Percentiles rank a stretch among this genome's conserved stretches.
Evolutionary conservation across 1,140 invertebrate species (phyloP).

Genomic region (Mamestra configurata): DNA sequence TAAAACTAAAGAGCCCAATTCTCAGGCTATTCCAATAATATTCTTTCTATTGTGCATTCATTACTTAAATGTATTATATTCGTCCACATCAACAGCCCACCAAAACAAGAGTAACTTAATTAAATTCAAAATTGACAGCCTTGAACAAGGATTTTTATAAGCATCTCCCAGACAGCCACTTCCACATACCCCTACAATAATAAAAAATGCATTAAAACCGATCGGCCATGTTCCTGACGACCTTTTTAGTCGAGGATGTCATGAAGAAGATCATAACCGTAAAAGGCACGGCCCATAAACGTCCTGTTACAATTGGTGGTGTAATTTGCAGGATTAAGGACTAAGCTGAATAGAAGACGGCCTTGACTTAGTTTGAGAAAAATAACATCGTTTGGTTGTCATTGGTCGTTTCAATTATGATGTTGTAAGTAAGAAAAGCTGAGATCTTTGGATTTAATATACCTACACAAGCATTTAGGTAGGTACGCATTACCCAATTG

Average conservation of each 20-base stretch:
- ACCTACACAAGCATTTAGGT: no score
- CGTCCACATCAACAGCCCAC: no score
- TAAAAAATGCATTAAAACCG: slow-evolving; percentile 26
- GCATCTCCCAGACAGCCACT: neutral
- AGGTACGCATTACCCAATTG: no score
- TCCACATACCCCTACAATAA: neutral
- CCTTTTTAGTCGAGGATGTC: slow-evolving; percentile 16
- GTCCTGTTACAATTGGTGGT: neutral
- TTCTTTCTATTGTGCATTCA: no score
- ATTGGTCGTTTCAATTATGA: neutral
- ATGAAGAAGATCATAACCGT: neutral
- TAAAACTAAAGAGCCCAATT: no score
- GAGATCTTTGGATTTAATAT: no score
- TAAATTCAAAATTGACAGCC: neutral
- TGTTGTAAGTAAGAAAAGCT: neutral
- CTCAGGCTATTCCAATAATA: no score
- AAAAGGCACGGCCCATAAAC: slow-evolving; percentile 2
- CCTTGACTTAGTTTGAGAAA: slow-evolving; percentile 7
- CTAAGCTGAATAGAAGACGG: neutral
- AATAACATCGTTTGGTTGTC: neutral
- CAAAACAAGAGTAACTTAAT: no score
- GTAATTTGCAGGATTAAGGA: slow-evolving; percentile 4
- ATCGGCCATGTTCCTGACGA: slow-evolving; percentile 6
- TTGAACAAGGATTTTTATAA: neutral
- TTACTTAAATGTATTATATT: no score